phyloP scores from a whole-genome alignment of 2,888 invertebrate species.

The Marasmarcha lunaedactyla region DNA sequence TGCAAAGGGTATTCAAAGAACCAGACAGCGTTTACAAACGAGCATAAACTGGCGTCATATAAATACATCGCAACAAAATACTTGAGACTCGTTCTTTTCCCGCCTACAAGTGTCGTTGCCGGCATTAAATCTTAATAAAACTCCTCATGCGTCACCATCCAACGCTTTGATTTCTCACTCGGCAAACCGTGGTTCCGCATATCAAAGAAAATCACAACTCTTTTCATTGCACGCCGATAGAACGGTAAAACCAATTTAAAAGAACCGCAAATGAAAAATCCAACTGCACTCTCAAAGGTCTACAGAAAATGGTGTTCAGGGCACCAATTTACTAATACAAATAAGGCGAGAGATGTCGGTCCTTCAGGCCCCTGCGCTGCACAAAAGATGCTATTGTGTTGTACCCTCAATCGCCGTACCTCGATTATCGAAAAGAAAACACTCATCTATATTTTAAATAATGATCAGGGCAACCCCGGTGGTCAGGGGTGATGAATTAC shows the following conservation, averaged over 20 bases:
- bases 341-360: conserved; percentile 38
- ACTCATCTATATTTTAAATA: conserved; percentile 71
- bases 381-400: conserved; percentile 55
- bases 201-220: conserved; percentile 70
- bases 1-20: neutral
- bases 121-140: conserved; percentile 70
- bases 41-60: conserved; percentile 22
- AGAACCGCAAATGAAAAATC: conserved; percentile 39
- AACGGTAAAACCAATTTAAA: conserved; percentile 60
- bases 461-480: conserved; percentile 55
- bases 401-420: conserved; percentile 54
- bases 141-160: conserved; percentile 62
- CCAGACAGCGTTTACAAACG: neutral
- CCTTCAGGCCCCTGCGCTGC: conserved; percentile 40
- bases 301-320: conserved; percentile 48
- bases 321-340: conserved; percentile 67
- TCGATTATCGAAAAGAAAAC: conserved; percentile 70
- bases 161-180: conserved; percentile 67
- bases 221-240: conserved; percentile 68
- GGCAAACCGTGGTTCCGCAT: conserved; percentile 65
- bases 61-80: conserved; percentile 51
- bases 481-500: conserved; percentile 48
- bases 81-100: conserved; percentile 67
- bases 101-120: conserved; percentile 66
- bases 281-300: conserved; percentile 27